A percentile compares a stretch with the other conserved stretches of the same genome.
Conservation (phyloP, 1,140 invertebrate genomes). For the Achroia grisella region DNA sequence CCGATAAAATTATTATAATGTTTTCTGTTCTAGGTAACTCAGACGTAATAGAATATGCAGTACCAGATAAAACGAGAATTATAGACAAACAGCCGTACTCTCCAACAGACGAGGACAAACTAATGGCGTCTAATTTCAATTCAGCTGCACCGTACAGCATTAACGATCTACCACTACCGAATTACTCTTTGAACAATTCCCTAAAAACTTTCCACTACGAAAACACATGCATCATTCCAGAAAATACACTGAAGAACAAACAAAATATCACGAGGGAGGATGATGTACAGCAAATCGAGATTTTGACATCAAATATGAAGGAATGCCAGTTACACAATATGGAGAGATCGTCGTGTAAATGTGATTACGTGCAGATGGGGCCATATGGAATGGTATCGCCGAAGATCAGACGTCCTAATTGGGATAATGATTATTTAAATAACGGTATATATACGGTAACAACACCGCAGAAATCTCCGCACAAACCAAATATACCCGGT, state of each 20-base stretch:
- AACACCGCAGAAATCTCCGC: slow-evolving; percentile 51
- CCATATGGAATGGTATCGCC: slow-evolving; percentile 54
- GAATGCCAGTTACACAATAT: slow-evolving; percentile 60
- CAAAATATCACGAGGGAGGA: slow-evolving; percentile 58
- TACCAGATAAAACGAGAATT: slow-evolving; percentile 60
- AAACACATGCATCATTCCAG: slow-evolving; percentile 57
- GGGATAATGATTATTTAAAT: slow-evolving; percentile 57
- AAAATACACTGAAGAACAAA: slow-evolving; percentile 60
- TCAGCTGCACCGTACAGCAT: slow-evolving; percentile 42
- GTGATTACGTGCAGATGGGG: slow-evolving; percentile 62
- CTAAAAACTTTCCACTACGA: slow-evolving; percentile 71
- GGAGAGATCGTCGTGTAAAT: slow-evolving; percentile 58
- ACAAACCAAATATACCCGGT: slow-evolving; percentile 43
- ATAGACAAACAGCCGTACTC: slow-evolving; percentile 62
- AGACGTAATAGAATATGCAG: slow-evolving; percentile 64
- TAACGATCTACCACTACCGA: slow-evolving; percentile 72
- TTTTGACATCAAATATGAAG: slow-evolving; percentile 60
- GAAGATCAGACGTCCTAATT: slow-evolving; percentile 47
- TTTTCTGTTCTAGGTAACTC: slow-evolving; percentile 47
- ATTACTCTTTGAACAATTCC: slow-evolving; percentile 75
- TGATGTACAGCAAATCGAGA: slow-evolving; percentile 63
- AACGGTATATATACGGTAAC: slow-evolving; percentile 61
- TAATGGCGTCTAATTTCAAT: slow-evolving; percentile 60
- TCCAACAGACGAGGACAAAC: slow-evolving; percentile 69
- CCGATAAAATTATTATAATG: slow-evolving; percentile 25